Evolutionary conservation across 2,888 invertebrate genomes (phyloP).

Genomic region (Drosophila ezoana): DNA sequence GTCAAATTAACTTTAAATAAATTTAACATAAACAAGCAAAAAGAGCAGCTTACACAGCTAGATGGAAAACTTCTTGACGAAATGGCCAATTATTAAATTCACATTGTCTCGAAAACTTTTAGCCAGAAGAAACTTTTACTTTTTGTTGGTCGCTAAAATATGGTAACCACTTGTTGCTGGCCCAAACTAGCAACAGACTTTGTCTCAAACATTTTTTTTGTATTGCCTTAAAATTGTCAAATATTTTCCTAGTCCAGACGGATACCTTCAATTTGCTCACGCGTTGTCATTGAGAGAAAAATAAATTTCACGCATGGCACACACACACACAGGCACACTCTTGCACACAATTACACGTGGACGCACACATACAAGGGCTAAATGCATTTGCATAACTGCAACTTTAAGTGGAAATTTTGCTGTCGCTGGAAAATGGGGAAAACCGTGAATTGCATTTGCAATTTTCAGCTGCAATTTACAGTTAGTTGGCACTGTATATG

Average conservation of each 20-base stretch:
- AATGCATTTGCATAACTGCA: constrained; percentile 62
- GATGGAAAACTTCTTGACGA: constrained; percentile 11
- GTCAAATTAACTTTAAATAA: constrained; percentile 46
- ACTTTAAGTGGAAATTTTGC: constrained; percentile 29
- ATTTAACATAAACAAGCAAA: constrained; percentile 33
- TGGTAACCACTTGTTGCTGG: background rate
- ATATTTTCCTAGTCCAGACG: background rate
- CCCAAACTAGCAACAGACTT: constrained; percentile 1
- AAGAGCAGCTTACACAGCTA: background rate
- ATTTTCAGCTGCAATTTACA: constrained; percentile 53
- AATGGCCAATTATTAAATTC: constrained; percentile 39
- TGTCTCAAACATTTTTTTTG: constrained; percentile 1
- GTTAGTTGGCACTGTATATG: constrained; percentile 3
- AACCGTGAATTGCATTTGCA: constrained; percentile 52
- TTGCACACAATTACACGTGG: background rate
- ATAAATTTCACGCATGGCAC: constrained; percentile 8
- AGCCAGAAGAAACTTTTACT: constrained; percentile 6
- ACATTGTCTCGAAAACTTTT: constrained; percentile 25
- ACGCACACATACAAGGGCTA: background rate
- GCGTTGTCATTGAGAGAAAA: constrained; percentile 9
- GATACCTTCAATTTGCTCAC: constrained; percentile 6
- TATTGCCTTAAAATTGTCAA: background rate
- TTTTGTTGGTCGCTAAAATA: background rate
- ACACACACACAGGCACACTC: background rate
- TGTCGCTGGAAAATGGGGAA: constrained; percentile 23